A percentile compares a stretch with the other conserved stretches of the same genome.
Conservation (phyloP, 1,140 invertebrate genomes). For the Steinernema khuongi region DNA sequence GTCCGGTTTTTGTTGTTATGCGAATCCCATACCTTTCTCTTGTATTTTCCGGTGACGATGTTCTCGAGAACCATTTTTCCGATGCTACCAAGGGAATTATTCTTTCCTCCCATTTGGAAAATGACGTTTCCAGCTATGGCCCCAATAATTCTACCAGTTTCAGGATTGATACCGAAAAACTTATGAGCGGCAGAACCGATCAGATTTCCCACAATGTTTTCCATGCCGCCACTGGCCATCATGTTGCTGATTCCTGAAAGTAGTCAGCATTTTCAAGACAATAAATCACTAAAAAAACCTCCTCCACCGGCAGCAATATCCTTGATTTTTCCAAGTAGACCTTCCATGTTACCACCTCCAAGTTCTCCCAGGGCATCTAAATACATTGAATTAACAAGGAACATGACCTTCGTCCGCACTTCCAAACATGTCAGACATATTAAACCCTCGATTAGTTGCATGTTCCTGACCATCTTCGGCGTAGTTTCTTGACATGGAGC, state of each 20-base stretch:
- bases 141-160: slow-evolving; percentile 49
- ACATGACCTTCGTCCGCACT: too few relatives aligned
- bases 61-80: slow-evolving; percentile 53
- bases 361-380: slow-evolving; percentile 43
- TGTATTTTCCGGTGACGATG: slow-evolving; percentile 51
- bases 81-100: slow-evolving; percentile 46
- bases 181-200: slow-evolving; percentile 37
- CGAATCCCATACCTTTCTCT: slow-evolving; percentile 33
- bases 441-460: slow-evolving; percentile 2
- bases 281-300: slow-evolving; percentile 31
- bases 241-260: slow-evolving; percentile 45
- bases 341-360: slow-evolving; percentile 43
- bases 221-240: slow-evolving; percentile 44
- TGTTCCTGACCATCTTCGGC: slow-evolving; percentile 20
- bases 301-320: slow-evolving; percentile 40
- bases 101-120: slow-evolving; percentile 47
- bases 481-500: slow-evolving; percentile 7
- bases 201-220: slow-evolving; percentile 28
- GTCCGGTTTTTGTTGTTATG: slow-evolving; percentile 19
- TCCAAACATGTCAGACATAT: slow-evolving; percentile 21
- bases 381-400: neutral
- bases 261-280: neutral
- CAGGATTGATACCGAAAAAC: slow-evolving; percentile 42
- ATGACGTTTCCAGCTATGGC: slow-evolving; percentile 51
- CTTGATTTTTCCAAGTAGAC: slow-evolving; percentile 35